phyloP scores from a whole-genome alignment of 92 coral and sea anemone species.

The Chrysogorgia sp. region DNA sequence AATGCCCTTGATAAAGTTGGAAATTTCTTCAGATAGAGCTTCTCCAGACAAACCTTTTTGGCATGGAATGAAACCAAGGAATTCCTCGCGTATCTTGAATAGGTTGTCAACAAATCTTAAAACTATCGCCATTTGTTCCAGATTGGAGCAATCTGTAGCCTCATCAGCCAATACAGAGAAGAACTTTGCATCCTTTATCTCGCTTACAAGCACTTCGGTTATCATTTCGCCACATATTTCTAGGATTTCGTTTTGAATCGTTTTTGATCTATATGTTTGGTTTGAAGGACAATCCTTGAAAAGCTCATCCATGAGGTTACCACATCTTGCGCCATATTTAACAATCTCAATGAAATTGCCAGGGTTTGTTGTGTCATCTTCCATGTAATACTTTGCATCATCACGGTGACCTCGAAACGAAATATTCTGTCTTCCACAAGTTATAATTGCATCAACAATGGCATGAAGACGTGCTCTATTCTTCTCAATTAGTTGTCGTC shows the following conservation, averaged over 20 bases:
- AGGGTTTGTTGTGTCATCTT: constrained; percentile 31
- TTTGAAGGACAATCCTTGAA: constrained; percentile 34
- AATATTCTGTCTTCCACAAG: constrained; percentile 40
- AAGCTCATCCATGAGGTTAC: constrained; percentile 26
- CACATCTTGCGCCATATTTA: constrained; percentile 51
- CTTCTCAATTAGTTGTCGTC: constrained; percentile 35
- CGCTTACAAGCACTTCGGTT: constrained; percentile 20
- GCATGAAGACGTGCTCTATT: constrained; percentile 18
- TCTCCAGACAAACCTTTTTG: constrained; percentile 37
- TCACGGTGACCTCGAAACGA: constrained; percentile 47
- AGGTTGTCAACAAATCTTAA: constrained; percentile 44
- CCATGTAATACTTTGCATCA: constrained; percentile 32
- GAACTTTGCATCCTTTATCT: constrained; percentile 43
- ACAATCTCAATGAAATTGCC: constrained; percentile 41
- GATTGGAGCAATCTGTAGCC: constrained; percentile 51
- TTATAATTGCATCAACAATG: constrained; percentile 24
- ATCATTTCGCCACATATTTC: constrained; percentile 40
- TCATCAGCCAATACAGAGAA: constrained; percentile 50
- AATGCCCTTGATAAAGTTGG: constrained; percentile 18
- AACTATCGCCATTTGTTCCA: constrained; percentile 52
- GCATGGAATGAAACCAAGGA: constrained; percentile 44
- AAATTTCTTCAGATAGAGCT: constrained; percentile 32
- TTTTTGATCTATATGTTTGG: constrained; percentile 49
- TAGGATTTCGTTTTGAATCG: constrained; percentile 45
- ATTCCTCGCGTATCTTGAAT: constrained; percentile 18